Evolutionary conservation across 2,113 vertebrate genomes (phyloP).

Genomic region (Tyrannus savana): DNA sequence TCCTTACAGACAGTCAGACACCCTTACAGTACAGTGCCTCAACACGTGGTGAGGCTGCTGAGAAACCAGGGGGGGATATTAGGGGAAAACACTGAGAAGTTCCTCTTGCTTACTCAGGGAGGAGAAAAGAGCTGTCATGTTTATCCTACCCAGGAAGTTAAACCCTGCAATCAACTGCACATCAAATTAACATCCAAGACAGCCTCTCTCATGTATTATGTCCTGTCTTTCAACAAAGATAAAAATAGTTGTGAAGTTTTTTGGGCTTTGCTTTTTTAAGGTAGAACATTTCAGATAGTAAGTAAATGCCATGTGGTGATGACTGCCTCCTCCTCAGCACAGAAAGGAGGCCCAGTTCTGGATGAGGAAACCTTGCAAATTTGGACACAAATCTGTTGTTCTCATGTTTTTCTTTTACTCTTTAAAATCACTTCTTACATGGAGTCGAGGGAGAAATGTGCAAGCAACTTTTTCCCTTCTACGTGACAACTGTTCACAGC

Average conservation of each 20-base stretch:
- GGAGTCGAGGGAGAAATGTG: neutral
- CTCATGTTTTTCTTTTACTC: neutral
- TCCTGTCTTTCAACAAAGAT: neutral
- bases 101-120: neutral
- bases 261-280: neutral
- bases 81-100: neutral
- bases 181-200: constrained; percentile 36
- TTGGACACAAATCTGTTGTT: neutral
- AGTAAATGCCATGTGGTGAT: neutral
- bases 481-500: neutral
- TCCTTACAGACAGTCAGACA: neutral
- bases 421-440: neutral
- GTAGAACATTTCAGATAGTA: neutral
- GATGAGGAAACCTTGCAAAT: neutral
- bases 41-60: neutral
- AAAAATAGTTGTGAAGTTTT: constrained; percentile 11
- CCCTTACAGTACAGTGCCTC: neutral
- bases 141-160: constrained; percentile 9
- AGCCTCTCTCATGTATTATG: constrained; percentile 5
- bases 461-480: neutral
- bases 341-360: neutral
- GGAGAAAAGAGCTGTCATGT: neutral
- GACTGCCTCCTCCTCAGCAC: neutral
- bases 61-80: neutral
- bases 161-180: constrained; percentile 22